Evolutionary conservation across 2,888 invertebrate genomes (phyloP).

Genomic region (Schizotus pectinicornis): DNA sequence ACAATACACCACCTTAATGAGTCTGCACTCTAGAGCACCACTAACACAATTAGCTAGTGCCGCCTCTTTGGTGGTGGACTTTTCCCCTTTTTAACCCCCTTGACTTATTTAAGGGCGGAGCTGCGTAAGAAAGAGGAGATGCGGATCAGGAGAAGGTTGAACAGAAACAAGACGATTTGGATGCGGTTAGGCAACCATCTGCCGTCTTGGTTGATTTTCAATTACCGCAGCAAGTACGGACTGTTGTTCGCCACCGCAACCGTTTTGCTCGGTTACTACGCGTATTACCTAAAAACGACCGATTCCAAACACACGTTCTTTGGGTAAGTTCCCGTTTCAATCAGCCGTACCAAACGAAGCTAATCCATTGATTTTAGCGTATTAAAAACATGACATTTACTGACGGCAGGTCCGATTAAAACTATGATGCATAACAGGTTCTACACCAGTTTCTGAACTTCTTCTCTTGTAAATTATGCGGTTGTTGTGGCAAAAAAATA

Average conservation of each 20-base stretch:
- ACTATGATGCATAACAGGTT: constrained; percentile 46
- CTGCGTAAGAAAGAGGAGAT: constrained; percentile 66
- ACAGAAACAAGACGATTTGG: constrained; percentile 53
- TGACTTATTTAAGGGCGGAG: constrained; percentile 61
- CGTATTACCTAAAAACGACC: constrained; percentile 64
- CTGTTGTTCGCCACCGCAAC: constrained; percentile 64
- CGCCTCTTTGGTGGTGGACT: not conserved
- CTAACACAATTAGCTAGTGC: too few relatives aligned
- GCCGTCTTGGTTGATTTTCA: constrained; percentile 57
- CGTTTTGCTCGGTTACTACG: constrained; percentile 65
- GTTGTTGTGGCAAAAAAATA: too few relatives aligned
- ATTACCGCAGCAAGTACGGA: constrained; percentile 56
- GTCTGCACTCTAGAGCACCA: too few relatives aligned
- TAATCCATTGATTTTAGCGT: constrained; percentile 40
- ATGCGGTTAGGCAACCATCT: constrained; percentile 52
- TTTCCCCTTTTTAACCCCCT: constrained; percentile 2
- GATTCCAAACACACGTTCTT: constrained; percentile 46
- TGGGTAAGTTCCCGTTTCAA: constrained; percentile 44
- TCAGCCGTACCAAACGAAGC: not conserved
- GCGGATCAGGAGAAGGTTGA: constrained; percentile 59
- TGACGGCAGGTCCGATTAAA: constrained; percentile 44
- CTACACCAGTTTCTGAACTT: constrained; percentile 46
- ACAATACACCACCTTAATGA: too few relatives aligned
- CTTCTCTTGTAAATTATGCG: too few relatives aligned
- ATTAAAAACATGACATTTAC: constrained; percentile 51